Evolutionary conservation across 2,797 vertebrate genomes (phyloP), one percentile per base, ranked within the genome.

Genomic region (Fringilla coelebs): DNA sequence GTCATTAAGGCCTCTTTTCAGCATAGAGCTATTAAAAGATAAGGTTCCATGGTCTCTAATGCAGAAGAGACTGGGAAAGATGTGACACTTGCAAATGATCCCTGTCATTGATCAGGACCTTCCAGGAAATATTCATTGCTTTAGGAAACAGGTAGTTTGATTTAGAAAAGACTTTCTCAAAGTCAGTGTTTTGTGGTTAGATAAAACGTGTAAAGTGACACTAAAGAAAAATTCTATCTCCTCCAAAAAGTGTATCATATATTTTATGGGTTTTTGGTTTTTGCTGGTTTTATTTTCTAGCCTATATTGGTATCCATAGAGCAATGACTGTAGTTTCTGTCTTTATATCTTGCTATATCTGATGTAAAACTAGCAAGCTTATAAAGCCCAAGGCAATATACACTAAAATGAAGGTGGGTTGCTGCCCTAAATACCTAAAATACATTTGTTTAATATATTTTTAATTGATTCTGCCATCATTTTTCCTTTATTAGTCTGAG

Each of bases 401-500:
- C 48, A 41, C 70, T 87, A 65, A 96, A 96, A 88, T 62, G 48
- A 92, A 95, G 78, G 73, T 36, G 77, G 78, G 66, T 77, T 96
- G 72, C 88, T 81, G 43, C 77, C 75, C 14, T 17, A 62, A 41
- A 43, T 62, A 90, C 91, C 52, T 95, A 86, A 92, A 95, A 95
- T 94, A 82, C 65, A 84, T 96, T 96, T 87, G 19, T 89, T 90
- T 52, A 85, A 96, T 96, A 85, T 67, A 82, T 92, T 85, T 97
- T 94, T 97, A 92, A 88, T 94, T 92, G 72, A 94, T 91, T 92
- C 94, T 94, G 77, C 78, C 84, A 94, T 85, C 0, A 62, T 90
- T 94, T 97, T 96, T 96, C 80, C 80, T 95, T 97, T 95, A 96
- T 97, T 96, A 80, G 61, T 96, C 90, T 95, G 78, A 97, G 75